phyloP scores from a whole-genome alignment of 2,797 vertebrate genomes.

The Corythornis leucogaster region DNA sequence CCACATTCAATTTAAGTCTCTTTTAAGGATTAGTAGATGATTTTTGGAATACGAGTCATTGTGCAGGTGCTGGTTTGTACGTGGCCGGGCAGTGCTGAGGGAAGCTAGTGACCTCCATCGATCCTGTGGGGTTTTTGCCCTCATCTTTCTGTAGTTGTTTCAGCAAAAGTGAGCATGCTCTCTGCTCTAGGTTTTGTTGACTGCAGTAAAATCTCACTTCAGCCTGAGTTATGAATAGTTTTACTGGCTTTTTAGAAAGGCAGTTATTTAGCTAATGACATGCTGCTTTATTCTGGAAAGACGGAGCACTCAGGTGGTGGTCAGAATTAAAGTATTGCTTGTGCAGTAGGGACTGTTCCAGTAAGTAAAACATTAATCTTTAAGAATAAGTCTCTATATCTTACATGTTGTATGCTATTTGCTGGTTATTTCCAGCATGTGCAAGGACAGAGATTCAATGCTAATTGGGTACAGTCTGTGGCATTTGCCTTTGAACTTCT shows the following conservation, averaged over 20 bases:
- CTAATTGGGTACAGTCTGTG: neutral
- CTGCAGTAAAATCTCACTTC: neutral
- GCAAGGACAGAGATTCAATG: neutral
- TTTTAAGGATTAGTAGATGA: neutral
- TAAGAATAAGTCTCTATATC: neutral
- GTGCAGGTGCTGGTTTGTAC: neutral
- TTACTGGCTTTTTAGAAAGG: neutral
- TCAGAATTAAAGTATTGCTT: neutral
- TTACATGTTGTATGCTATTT: neutral
- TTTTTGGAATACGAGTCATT: neutral
- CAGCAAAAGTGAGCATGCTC: neutral
- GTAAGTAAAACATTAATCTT: neutral
- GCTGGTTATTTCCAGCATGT: neutral
- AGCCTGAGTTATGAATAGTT: neutral
- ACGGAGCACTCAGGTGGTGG: neutral
- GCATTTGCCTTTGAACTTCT: neutral
- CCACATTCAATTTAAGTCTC: neutral
- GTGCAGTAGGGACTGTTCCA: neutral
- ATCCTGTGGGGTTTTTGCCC: neutral
- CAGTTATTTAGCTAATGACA: neutral
- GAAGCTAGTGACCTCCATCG: neutral
- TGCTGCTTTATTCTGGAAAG: neutral
- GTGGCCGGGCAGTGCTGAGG: neutral
- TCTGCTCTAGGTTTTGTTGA: neutral
- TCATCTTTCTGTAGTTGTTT: neutral